Conservation (phyloP, 2,797 vertebrate species). For the Enteromius treurensis region DNA sequence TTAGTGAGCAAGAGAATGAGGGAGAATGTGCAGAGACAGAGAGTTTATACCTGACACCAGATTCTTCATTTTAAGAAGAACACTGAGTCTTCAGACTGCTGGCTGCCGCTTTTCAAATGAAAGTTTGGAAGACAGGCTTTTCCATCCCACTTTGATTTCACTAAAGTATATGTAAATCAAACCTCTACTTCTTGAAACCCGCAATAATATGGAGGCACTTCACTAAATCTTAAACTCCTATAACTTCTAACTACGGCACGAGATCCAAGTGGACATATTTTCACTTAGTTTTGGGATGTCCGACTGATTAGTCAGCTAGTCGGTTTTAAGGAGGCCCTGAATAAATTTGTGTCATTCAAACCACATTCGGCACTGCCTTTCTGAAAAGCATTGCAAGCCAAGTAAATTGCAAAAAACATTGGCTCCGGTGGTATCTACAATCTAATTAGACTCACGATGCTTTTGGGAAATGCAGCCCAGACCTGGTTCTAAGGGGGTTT, state of each 20-base stretch:
- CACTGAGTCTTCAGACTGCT: slow-evolving; percentile 20
- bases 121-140: slow-evolving; percentile 23
- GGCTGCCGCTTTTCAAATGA: slow-evolving; percentile 13
- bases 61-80: slow-evolving; percentile 20
- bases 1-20: slow-evolving; percentile 56
- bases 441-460: background rate
- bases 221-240: background rate
- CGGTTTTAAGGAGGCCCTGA: background rate
- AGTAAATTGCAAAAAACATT: background rate
- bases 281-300: background rate
- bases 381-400: background rate
- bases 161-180: background rate
- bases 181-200: background rate
- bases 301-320: background rate
- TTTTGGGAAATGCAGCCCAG: background rate
- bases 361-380: background rate
- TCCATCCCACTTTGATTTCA: background rate
- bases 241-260: background rate
- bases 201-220: slow-evolving; percentile 4
- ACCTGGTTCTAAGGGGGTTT: background rate
- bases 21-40: slow-evolving; percentile 52
- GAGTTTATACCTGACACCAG: slow-evolving; percentile 27
- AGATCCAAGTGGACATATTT: background rate
- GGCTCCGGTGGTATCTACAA: background rate
- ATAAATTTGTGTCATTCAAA: background rate